Percentiles rank a stretch among this genome's conserved stretches.
phyloP scores from a whole-genome alignment of 2,797 vertebrate species.

The Pseudochaenichthys georgianus region DNA sequence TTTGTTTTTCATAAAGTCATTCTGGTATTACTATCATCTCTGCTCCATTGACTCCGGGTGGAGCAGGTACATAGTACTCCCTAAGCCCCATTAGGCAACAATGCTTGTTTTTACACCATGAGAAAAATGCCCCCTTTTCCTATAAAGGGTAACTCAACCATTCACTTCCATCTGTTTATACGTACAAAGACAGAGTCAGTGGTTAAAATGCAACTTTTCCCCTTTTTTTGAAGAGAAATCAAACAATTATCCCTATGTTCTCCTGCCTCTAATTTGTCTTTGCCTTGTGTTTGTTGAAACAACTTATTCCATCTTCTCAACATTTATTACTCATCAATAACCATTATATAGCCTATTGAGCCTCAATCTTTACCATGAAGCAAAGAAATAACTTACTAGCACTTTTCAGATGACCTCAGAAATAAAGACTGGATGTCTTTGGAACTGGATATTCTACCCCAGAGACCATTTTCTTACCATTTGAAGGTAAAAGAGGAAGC shows the following conservation, averaged over 20 bases:
- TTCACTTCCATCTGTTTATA: neutral
- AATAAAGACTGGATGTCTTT: neutral
- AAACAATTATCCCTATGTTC: neutral
- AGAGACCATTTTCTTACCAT: neutral
- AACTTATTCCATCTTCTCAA: constrained; percentile 1
- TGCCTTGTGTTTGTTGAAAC: neutral
- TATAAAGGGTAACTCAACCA: constrained; percentile 4
- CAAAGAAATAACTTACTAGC: neutral
- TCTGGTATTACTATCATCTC: constrained; percentile 30
- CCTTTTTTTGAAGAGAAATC: neutral
- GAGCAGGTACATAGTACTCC: constrained; percentile 17
- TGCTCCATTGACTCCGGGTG: constrained; percentile 32
- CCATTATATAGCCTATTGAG: neutral
- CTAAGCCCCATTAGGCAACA: constrained; percentile 31
- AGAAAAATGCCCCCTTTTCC: neutral
- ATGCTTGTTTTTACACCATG: neutral
- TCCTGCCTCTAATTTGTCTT: constrained; percentile 1
- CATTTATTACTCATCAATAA: neutral
- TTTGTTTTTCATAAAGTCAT: constrained; percentile 54
- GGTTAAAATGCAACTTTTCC: no score
- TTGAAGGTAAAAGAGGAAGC: neutral
- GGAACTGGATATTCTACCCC: neutral
- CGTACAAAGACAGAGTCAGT: neutral
- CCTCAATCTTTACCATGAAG: neutral
- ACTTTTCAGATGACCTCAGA: neutral